Conservation (phyloP, 1,140 invertebrate species). For the Zeugodacus cucurbitae region DNA sequence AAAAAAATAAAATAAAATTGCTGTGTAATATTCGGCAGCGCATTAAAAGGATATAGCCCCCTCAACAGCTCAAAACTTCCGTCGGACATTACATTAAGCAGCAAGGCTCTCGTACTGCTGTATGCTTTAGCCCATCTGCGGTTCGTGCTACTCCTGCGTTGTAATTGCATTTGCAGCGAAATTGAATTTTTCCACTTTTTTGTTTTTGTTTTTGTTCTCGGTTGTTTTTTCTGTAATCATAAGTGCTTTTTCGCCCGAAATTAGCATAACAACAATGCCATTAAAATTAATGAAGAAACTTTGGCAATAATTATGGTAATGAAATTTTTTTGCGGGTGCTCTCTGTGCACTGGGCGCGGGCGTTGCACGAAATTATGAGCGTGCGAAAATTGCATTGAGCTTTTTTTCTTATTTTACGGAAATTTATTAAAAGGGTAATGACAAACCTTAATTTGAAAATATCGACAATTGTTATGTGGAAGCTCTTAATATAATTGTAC, state of each 20-base stretch:
- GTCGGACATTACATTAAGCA: constrained; percentile 4
- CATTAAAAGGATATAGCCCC: background rate
- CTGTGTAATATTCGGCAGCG: background rate
- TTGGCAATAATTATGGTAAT: constrained; percentile 31
- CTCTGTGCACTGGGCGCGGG: background rate
- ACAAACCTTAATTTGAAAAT: background rate
- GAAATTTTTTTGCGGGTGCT: background rate
- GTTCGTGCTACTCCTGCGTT: background rate
- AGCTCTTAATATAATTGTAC: no score
- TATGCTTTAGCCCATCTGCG: background rate
- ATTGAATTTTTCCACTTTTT: constrained; percentile 22
- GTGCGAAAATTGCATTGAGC: background rate
- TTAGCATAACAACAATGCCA: constrained; percentile 35
- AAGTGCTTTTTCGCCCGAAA: background rate
- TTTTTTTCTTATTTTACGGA: background rate
- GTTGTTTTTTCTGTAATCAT: background rate
- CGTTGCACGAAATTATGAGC: background rate
- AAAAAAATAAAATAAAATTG: background rate
- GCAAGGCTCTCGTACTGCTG: background rate
- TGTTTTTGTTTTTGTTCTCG: background rate
- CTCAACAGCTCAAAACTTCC: background rate
- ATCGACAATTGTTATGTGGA: no score
- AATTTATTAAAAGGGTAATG: background rate
- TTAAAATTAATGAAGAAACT: constrained; percentile 37
- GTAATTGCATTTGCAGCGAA: constrained; percentile 32